These are phyloP conservation scores for Cynopterus sphinx DNA, from an alignment of 2,797 vertebrate genomes.

Conservation along the genomic window DNA sequence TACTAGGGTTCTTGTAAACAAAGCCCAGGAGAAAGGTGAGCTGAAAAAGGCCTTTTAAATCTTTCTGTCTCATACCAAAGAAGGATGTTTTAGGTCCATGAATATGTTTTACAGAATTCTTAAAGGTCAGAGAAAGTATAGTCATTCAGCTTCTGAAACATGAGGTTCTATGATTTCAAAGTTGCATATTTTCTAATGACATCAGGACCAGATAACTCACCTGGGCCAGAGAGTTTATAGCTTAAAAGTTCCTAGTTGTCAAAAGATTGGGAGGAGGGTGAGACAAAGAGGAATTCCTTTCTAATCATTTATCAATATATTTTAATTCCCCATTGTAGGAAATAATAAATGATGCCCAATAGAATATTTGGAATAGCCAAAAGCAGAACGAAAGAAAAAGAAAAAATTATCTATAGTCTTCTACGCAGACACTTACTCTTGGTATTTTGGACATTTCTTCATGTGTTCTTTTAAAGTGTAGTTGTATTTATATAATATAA, in stretches of 20 bases:
- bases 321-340: background rate
- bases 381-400: background rate
- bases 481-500: background rate
- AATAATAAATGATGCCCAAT: background rate
- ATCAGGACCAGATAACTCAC: background rate
- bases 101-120: background rate
- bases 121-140: background rate
- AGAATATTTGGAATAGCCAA: background rate
- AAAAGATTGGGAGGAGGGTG: background rate
- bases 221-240: background rate
- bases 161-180: background rate
- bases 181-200: background rate
- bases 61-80: background rate
- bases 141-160: background rate
- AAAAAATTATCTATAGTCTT: background rate
- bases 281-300: background rate
- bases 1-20: slow-evolving; percentile 10
- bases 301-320: background rate
- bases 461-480: background rate
- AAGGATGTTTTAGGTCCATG: background rate
- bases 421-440: background rate
- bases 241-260: background rate
- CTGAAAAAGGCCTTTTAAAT: background rate
- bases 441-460: background rate
- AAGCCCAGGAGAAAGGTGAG: background rate